Conservation (phyloP, 2,888 invertebrate species). For the Plagiodera versicolora region DNA sequence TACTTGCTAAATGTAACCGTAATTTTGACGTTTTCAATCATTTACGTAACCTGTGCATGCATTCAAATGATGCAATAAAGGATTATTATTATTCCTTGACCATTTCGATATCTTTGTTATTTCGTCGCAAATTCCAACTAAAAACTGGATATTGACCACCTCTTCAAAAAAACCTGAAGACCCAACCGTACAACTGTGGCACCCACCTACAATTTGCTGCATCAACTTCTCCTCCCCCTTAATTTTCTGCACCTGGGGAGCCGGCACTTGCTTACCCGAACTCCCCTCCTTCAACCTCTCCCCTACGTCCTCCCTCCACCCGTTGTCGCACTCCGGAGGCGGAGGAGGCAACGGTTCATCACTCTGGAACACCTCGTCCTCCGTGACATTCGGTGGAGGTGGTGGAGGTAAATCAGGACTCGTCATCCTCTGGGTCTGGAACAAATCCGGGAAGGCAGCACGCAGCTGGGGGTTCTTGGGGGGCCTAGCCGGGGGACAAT, state of each 20-base stretch:
- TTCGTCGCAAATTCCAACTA: no score
- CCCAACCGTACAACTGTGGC: background rate
- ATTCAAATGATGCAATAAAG: no score
- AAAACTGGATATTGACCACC: no score
- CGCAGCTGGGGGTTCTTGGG: conserved; percentile 74
- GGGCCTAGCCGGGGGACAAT: conserved; percentile 74
- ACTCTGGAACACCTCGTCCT: conserved; percentile 61
- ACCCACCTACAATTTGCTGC: conserved; percentile 34
- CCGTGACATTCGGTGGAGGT: conserved; percentile 63
- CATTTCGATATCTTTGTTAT: no score
- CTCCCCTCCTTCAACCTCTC: conserved; percentile 43
- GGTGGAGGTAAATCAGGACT: conserved; percentile 65
- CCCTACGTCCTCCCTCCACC: conserved; percentile 48
- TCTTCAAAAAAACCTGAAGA: no score
- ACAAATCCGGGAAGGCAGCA: conserved; percentile 54
- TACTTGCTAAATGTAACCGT: no score
- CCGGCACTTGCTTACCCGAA: conserved; percentile 44
- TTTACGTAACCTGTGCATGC: no score
- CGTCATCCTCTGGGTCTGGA: conserved; percentile 58
- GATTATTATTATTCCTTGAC: no score
- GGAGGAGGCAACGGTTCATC: conserved; percentile 70
- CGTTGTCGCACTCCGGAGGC: conserved; percentile 58
- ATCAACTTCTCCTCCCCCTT: conserved; percentile 24
- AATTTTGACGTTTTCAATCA: no score
- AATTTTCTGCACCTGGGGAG: conserved; percentile 46